These are phyloP conservation scores for Tetraodon nigroviridis DNA, from an alignment of 2,113 vertebrate species.

Conservation along the genomic window DNA sequence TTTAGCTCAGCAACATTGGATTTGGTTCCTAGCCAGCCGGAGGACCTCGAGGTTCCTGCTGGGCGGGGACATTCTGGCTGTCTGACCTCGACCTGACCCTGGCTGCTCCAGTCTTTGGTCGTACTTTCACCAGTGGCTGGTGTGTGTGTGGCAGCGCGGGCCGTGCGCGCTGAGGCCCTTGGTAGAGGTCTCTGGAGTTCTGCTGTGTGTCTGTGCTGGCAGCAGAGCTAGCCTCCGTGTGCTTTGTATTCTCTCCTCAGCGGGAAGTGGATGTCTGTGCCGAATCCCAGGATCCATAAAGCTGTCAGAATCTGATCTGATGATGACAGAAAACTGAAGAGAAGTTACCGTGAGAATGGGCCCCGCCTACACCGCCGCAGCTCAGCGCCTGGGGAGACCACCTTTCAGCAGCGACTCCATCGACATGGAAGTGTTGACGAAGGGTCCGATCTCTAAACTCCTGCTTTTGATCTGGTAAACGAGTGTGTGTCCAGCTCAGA, in stretches of 20 bases:
- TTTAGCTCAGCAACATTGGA: too few species aligned
- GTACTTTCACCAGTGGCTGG: too few species aligned
- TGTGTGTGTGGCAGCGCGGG: background rate
- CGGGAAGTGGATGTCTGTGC: constrained; percentile 43
- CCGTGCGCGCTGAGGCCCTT: too few species aligned
- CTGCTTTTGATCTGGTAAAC: too few species aligned
- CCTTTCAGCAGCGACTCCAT: too few species aligned
- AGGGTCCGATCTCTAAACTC: too few species aligned
- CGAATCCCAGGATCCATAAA: constrained; percentile 47
- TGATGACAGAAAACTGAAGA: constrained; percentile 33
- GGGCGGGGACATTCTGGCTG: background rate
- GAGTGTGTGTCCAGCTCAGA: too few species aligned
- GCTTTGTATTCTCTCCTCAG: constrained; percentile 35
- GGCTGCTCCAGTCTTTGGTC: constrained; percentile 1
- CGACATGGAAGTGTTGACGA: too few species aligned
- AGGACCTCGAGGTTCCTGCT: background rate
- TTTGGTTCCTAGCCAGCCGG: background rate
- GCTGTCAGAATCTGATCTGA: constrained; percentile 44
- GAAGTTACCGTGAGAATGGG: constrained; percentile 8
- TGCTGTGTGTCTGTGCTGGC: background rate
- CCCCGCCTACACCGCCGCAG: background rate
- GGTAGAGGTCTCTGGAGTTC: too few species aligned
- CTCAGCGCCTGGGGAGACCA: too few species aligned
- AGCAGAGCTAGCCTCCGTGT: constrained; percentile 15
- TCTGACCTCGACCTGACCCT: constrained; percentile 24